Evolutionary conservation across 2,888 invertebrate species (phyloP).

Genomic region (Pegoplata infirma): DNA sequence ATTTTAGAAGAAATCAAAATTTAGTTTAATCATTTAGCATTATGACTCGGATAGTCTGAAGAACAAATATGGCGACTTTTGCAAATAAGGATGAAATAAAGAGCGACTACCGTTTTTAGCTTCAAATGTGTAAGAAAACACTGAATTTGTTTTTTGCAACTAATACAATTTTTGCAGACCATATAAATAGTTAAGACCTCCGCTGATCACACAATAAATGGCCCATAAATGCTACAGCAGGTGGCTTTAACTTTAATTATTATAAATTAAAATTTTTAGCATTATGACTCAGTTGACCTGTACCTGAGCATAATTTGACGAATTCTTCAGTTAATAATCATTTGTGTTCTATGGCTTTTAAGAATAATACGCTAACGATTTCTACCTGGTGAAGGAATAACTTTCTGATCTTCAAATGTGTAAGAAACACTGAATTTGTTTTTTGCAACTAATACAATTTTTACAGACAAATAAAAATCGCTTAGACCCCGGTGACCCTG

Average conservation of each 20-base stretch:
- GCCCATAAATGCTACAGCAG: background rate
- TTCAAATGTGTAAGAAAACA: constrained; percentile 46
- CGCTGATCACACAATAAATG: background rate
- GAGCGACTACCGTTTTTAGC: too few species aligned
- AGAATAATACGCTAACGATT: too few species aligned
- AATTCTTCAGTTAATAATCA: too few species aligned
- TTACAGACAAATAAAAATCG: constrained; percentile 23
- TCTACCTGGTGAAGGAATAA: background rate
- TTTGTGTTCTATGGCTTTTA: too few species aligned
- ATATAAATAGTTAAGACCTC: background rate
- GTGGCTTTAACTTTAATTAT: background rate
- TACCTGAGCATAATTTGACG: constrained; percentile 56
- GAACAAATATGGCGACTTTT: too few species aligned
- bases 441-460: constrained; percentile 15
- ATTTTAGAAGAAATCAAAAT: too few species aligned
- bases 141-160: constrained; percentile 43
- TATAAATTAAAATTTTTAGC: constrained; percentile 43
- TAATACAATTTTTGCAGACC: constrained; percentile 44
- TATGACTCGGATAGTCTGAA: constrained; percentile 20
- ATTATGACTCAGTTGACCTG: constrained; percentile 58
- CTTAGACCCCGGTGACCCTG: too few species aligned
- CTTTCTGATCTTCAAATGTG: background rate
- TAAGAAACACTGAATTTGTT: background rate
- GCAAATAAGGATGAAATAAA: too few species aligned
- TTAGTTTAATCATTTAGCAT: constrained; percentile 42